Conservation (phyloP, 2,113 vertebrate genomes). For the Gallinago media region DNA sequence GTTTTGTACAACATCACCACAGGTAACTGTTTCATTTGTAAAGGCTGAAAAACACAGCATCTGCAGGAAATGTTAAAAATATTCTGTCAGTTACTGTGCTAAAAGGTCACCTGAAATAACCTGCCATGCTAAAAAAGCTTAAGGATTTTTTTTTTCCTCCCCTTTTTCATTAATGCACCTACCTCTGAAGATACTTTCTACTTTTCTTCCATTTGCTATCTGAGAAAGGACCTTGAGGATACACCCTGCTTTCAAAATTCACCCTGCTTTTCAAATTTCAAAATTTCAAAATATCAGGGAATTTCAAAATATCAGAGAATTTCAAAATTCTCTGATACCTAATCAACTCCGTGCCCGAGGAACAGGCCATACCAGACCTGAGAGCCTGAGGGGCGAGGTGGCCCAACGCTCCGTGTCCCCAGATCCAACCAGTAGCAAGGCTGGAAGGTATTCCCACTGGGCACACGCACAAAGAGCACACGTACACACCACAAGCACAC, state of each 20-base stretch:
- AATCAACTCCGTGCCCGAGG: not conserved
- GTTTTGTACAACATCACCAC: slow-evolving; percentile 91
- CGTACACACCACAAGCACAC: too few species aligned
- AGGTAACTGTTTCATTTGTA: slow-evolving; percentile 71
- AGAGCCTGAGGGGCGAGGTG: not conserved
- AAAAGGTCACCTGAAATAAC: not conserved
- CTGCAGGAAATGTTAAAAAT: not conserved
- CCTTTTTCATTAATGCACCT: not conserved
- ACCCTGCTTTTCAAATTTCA: too few species aligned
- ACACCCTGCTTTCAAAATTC: not conserved
- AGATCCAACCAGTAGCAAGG: not conserved
- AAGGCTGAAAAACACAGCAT: not conserved
- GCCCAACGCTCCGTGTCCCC: not conserved
- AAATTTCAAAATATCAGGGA: too few species aligned
- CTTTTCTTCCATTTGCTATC: not conserved
- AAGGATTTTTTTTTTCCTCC: not conserved
- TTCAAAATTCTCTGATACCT: not conserved
- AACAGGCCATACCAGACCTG: not conserved
- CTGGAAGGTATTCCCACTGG: not conserved
- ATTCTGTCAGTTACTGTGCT: not conserved
- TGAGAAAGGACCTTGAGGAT: not conserved
- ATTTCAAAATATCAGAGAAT: too few species aligned
- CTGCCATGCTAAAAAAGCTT: not conserved
- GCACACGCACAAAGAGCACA: not conserved
- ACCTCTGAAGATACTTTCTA: not conserved